Evolutionary conservation across 2,113 vertebrate genomes (phyloP).

Genomic region (Psettodes erumei): DNA sequence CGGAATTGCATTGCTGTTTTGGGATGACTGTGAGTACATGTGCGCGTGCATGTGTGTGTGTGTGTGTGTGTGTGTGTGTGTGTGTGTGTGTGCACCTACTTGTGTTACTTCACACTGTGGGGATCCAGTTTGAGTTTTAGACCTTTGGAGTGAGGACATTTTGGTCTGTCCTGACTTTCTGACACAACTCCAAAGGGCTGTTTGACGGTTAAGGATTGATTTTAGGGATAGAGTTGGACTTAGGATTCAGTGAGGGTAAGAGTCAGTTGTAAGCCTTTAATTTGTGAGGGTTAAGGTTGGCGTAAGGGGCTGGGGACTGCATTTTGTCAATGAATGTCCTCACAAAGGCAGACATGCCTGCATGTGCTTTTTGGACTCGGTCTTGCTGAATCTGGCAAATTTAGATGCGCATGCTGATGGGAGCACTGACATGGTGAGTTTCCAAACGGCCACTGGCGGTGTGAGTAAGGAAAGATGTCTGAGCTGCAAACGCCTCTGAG

Average conservation of each 20-base stretch:
- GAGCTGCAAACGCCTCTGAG: conserved; percentile 65
- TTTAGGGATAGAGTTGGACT: neutral
- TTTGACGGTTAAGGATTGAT: neutral
- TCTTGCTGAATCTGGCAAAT: conserved; percentile 67
- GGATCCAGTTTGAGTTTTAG: no score
- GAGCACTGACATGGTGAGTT: conserved; percentile 66
- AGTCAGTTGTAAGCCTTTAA: no score
- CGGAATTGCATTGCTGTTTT: conserved; percentile 50
- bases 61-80: conserved; percentile 33
- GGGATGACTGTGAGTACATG: neutral
- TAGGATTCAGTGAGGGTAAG: no score
- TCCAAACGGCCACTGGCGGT: conserved; percentile 74
- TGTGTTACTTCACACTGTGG: no score
- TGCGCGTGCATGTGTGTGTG: neutral
- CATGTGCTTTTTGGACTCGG: conserved; percentile 49
- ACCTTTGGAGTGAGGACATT: no score
- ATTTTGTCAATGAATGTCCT: no score
- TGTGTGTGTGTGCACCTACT: no score
- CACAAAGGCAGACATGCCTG: no score
- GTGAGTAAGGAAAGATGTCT: conserved; percentile 68
- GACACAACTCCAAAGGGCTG: neutral
- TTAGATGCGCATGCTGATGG: conserved; percentile 76
- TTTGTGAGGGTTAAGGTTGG: no score
- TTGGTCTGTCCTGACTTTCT: no score
- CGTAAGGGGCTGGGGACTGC: no score